phyloP scores from a whole-genome alignment of 2,888 invertebrate species.

The Plagiodera versicolora region DNA sequence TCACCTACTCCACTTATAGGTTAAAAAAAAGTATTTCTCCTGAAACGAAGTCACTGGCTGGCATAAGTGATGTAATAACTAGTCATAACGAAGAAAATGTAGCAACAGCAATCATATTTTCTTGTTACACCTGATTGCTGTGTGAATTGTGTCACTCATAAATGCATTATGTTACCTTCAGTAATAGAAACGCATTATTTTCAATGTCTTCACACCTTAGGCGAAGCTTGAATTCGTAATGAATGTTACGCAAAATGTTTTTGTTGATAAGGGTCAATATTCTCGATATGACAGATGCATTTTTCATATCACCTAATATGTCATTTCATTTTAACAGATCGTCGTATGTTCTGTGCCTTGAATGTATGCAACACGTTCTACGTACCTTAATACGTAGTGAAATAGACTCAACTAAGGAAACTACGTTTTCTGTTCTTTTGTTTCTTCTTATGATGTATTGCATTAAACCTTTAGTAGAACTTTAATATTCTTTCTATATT shows the following conservation, averaged over 20 bases:
- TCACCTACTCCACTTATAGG: neutral
- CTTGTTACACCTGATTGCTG: constrained; percentile 17
- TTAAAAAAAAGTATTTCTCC: too few species aligned
- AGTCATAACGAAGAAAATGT: constrained; percentile 30
- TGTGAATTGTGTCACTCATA: constrained; percentile 33
- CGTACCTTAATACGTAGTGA: too few species aligned
- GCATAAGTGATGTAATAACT: constrained; percentile 16
- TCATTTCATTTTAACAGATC: too few species aligned
- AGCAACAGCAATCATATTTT: constrained; percentile 21
- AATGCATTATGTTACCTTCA: constrained; percentile 12
- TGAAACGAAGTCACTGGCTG: neutral
- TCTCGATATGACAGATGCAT: too few species aligned
- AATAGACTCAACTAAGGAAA: too few species aligned
- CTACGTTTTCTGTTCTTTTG: too few species aligned
- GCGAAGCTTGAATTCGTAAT: neutral
- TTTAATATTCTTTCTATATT: too few species aligned
- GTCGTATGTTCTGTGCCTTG: too few species aligned
- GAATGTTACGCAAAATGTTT: neutral
- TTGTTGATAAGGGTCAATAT: neutral
- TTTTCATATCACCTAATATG: too few species aligned
- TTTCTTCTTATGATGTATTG: too few species aligned
- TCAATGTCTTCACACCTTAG: constrained; percentile 19
- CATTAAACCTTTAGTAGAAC: too few species aligned
- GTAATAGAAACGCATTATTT: constrained; percentile 17
- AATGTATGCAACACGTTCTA: too few species aligned